Percentiles rank a stretch among this genome's conserved stretches.
Conservation (phyloP, 2,797 vertebrate species). For the Acrocephalus scirpaceus region DNA sequence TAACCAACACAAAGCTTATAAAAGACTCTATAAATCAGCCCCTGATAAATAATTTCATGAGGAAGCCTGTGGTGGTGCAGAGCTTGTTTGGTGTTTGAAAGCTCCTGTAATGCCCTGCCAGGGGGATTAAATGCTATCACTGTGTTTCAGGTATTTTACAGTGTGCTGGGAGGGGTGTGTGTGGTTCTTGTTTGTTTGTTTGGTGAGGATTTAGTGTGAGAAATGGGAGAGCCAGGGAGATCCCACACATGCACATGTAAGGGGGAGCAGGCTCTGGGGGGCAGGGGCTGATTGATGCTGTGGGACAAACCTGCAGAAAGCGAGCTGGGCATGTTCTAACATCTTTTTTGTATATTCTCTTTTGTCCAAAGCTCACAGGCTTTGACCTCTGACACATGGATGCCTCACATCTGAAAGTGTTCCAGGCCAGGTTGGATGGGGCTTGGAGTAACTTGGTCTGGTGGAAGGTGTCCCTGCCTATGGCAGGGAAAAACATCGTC, state of each 20-base stretch:
- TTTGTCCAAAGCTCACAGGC: not conserved
- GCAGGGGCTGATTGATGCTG: not conserved
- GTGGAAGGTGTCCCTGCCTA: not conserved
- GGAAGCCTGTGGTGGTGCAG: conserved; percentile 9
- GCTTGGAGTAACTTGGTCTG: not conserved
- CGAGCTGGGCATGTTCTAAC: not conserved
- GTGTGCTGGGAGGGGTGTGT: not conserved
- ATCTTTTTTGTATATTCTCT: not conserved
- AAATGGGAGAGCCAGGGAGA: not conserved
- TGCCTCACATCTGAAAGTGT: not conserved
- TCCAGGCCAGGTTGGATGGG: not conserved
- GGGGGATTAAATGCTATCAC: conserved; percentile 69
- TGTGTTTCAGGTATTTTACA: conserved; percentile 62
- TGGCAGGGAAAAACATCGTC: not conserved
- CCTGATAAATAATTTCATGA: conserved; percentile 71
- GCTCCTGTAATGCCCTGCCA: conserved; percentile 62
- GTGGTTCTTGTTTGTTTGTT: not conserved
- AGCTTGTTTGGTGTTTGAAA: conserved; percentile 51
- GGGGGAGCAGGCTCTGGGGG: not conserved
- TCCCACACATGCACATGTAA: not conserved
- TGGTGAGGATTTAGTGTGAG: not conserved
- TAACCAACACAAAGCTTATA: conserved; percentile 68
- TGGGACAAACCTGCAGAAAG: not conserved
- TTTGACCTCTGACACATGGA: not conserved
- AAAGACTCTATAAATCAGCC: conserved; percentile 67